phyloP scores from a whole-genome alignment of 2,113 vertebrate genomes.

The Oenanthe oenanthe region DNA sequence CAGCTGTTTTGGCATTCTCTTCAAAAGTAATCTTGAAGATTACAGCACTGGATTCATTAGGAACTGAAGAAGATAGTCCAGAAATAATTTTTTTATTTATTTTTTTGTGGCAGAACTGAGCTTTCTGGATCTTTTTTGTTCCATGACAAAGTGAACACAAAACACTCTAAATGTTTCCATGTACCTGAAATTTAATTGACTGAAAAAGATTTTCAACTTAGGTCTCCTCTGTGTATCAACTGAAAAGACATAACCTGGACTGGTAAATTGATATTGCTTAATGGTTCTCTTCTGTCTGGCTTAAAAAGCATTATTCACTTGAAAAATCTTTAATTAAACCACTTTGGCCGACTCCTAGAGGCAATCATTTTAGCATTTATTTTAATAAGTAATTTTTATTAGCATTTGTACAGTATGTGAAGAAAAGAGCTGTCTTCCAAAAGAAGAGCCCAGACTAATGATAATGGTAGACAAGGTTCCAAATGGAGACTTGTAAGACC shows the following conservation, averaged over 20 bases:
- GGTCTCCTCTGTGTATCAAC: neutral
- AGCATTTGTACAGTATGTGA: neutral
- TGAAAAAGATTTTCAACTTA: neutral
- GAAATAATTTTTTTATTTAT: neutral
- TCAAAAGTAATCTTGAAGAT: neutral
- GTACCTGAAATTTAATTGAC: neutral
- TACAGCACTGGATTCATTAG: neutral
- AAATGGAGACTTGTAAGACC: neutral
- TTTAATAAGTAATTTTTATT: neutral
- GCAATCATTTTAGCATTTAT: neutral
- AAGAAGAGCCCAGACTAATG: neutral
- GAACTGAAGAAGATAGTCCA: neutral
- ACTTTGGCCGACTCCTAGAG: neutral
- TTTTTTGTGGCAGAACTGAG: neutral
- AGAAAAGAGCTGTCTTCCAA: neutral
- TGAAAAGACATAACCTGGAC: neutral
- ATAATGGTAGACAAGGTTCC: neutral
- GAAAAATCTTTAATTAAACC: neutral
- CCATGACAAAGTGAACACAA: neutral
- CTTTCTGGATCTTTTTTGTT: neutral
- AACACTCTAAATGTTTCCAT: neutral
- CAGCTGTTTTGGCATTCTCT: neutral
- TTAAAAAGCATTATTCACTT: neutral
- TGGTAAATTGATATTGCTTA: neutral
- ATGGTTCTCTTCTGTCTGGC: neutral